Evolutionary conservation across 2,113 vertebrate genomes (phyloP).

Genomic region (Tenrec ecaudatus): DNA sequence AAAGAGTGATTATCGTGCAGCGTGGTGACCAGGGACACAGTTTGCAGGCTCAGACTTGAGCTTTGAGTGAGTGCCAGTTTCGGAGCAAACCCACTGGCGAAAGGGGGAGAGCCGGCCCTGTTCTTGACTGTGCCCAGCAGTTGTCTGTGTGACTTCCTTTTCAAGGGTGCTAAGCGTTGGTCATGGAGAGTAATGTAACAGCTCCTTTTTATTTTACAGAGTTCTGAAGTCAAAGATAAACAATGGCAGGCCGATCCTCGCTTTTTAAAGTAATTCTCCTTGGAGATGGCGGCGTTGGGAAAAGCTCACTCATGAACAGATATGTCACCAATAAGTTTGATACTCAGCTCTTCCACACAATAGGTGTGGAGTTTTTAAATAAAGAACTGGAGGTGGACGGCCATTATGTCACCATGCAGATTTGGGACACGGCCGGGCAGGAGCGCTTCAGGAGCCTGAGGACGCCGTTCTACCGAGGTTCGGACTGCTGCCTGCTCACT

Average conservation of each 20-base stretch:
- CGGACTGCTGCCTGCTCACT: constrained; percentile 97
- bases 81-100: background rate
- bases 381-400: constrained; percentile 97
- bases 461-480: constrained; percentile 97
- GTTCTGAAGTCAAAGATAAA: constrained; percentile 72
- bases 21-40: background rate
- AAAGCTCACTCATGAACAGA: constrained; percentile 99
- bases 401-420: constrained; percentile 96
- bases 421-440: constrained; percentile 99
- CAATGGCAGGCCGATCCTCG: constrained; percentile 95
- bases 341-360: constrained; percentile 96
- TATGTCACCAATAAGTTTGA: constrained; percentile 98
- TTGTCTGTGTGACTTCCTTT: background rate
- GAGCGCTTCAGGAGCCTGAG: constrained; percentile 97
- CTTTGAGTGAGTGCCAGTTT: background rate
- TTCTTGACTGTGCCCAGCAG: accelerated
- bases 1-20: background rate
- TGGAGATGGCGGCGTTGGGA: constrained; percentile 97
- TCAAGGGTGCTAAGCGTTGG: background rate
- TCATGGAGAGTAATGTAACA: background rate
- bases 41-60: background rate
- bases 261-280: constrained; percentile 97
- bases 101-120: background rate
- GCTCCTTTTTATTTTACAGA: constrained; percentile 82
- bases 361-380: constrained; percentile 97